These are phyloP conservation scores for Lacanobia wlatinum DNA, from an alignment of 2,888 invertebrate species.

Conservation along the genomic window DNA sequence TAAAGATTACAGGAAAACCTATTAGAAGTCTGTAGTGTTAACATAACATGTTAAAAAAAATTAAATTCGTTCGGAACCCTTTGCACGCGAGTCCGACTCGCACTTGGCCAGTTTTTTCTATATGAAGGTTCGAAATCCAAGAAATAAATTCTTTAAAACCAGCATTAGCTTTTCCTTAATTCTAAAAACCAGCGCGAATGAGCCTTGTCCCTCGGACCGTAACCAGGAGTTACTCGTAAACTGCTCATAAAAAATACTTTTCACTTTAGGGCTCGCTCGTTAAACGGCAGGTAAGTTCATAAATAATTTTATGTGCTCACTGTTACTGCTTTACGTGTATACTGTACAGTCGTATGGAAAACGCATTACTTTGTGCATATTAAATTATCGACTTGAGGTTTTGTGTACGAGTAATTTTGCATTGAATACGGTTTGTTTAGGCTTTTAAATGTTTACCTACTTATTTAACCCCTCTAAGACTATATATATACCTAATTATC, in stretches of 20 bases:
- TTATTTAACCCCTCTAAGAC: too few relatives aligned
- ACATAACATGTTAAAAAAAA: too few relatives aligned
- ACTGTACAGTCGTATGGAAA: constrained; percentile 52
- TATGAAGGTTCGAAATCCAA: background rate
- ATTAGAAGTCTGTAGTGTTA: too few relatives aligned
- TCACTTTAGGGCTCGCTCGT: constrained; percentile 80
- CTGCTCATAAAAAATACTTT: constrained; percentile 81
- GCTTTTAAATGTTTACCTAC: too few relatives aligned
- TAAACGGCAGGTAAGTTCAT: constrained; percentile 82
- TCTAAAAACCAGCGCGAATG: constrained; percentile 51
- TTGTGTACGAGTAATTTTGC: constrained; percentile 10
- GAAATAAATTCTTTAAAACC: constrained; percentile 9
- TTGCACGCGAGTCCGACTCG: too few relatives aligned
- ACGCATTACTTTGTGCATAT: constrained; percentile 45
- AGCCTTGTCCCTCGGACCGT: constrained; percentile 51
- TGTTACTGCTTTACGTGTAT: constrained; percentile 63
- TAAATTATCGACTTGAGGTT: constrained; percentile 32
- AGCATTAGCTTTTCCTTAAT: constrained; percentile 31
- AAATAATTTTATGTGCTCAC: constrained; percentile 79
- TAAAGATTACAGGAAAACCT: too few relatives aligned
- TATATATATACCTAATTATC: too few relatives aligned
- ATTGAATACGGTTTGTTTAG: too few relatives aligned
- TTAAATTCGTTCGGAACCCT: too few relatives aligned
- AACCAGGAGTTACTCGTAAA: constrained; percentile 73
- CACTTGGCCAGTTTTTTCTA: too few relatives aligned